Conservation (phyloP, 2,113 vertebrate genomes). For the Thalassarche chlororhynchos region DNA sequence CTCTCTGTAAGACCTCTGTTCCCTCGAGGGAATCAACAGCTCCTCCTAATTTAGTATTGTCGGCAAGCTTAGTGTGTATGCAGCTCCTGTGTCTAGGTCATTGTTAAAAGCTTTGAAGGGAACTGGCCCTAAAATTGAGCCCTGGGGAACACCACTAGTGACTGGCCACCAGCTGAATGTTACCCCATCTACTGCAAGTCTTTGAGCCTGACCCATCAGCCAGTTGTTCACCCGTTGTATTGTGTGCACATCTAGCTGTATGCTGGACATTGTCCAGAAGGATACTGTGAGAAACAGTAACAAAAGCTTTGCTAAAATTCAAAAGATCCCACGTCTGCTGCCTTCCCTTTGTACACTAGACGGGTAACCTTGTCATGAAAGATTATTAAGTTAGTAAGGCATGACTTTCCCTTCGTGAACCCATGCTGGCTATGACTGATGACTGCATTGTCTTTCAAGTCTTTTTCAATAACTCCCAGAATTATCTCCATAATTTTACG, state of each 20-base stretch:
- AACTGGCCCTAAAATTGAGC: background rate
- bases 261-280: background rate
- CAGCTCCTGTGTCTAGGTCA: background rate
- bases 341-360: background rate
- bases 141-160: too few species aligned
- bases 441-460: background rate
- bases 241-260: background rate
- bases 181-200: background rate
- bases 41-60: background rate
- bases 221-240: too few species aligned
- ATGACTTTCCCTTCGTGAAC: background rate
- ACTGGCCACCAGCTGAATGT: background rate
- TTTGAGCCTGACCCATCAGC: background rate
- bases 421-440: background rate
- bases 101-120: background rate
- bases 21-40: accelerated
- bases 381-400: background rate
- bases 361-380: background rate
- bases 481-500: background rate
- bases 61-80: too few species aligned
- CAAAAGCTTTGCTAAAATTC: background rate
- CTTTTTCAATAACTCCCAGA: background rate
- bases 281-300: background rate
- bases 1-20: background rate
- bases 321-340: background rate